Evolutionary conservation across 2,797 vertebrate genomes (phyloP).

Genomic region (Platyrinchus mystaceus): DNA sequence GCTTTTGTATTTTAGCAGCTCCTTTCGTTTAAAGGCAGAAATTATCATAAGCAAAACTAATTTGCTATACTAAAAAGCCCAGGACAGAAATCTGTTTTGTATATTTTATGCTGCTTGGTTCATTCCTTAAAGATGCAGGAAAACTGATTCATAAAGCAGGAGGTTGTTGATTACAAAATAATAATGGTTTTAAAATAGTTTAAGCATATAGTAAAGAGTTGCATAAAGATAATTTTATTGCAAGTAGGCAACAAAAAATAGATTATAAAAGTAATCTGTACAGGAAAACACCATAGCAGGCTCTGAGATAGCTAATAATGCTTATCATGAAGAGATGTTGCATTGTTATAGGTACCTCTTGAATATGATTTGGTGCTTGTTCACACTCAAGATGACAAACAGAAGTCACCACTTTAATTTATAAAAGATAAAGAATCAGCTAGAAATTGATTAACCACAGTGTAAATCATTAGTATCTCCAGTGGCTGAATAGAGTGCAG

Average conservation of each 20-base stretch:
- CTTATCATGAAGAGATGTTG: background rate
- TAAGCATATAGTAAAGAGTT: background rate
- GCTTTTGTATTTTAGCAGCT: background rate
- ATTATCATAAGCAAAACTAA: background rate
- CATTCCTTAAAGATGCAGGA: background rate
- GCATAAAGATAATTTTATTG: background rate
- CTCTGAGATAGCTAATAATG: background rate
- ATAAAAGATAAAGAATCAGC: background rate
- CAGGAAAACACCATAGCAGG: background rate
- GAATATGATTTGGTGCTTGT: background rate
- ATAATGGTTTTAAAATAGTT: background rate
- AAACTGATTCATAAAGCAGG: background rate
- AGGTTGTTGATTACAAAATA: background rate
- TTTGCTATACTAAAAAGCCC: background rate
- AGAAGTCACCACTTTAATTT: background rate
- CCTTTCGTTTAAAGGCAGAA: background rate
- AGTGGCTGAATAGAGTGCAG: background rate
- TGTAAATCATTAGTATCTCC: background rate
- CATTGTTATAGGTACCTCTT: background rate
- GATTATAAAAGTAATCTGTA: background rate
- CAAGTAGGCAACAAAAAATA: background rate
- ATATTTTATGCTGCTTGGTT: background rate
- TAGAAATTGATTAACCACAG: background rate
- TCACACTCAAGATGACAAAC: background rate
- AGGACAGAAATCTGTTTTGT: background rate